Evolutionary conservation across 2,113 vertebrate species (phyloP).

Genomic region (Pandion haliaetus): DNA sequence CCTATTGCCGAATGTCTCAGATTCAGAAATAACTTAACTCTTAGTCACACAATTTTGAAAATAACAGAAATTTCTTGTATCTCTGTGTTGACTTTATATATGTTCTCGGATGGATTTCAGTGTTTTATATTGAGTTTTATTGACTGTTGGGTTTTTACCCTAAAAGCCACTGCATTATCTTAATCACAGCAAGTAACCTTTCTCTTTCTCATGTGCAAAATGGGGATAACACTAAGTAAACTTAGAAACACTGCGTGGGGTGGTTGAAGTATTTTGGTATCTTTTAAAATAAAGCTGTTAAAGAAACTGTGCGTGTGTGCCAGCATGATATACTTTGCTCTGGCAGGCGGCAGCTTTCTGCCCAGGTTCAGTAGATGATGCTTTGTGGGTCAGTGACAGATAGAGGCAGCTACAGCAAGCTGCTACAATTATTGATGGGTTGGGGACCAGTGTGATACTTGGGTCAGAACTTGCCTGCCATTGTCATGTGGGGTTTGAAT

Average conservation of each 20-base stretch:
- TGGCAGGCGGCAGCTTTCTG: background rate
- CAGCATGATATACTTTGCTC: background rate
- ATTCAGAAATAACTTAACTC: background rate
- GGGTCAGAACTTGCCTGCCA: background rate
- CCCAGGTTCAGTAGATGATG: background rate
- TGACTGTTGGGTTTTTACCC: background rate
- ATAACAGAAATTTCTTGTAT: background rate
- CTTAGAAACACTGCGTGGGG: slow-evolving; percentile 10
- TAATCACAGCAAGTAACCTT: background rate
- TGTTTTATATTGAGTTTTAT: background rate
- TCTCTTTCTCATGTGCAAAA: background rate
- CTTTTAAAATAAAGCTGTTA: background rate
- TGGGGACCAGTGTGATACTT: background rate
- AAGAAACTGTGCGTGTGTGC: background rate
- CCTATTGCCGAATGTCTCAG: background rate
- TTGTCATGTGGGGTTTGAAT: background rate
- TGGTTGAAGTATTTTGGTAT: background rate
- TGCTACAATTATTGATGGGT: background rate
- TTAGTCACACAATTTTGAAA: background rate
- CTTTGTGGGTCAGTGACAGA: background rate
- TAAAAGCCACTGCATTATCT: background rate
- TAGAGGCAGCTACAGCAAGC: background rate
- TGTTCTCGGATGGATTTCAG: background rate
- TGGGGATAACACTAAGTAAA: background rate
- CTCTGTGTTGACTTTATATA: background rate